Evolutionary conservation across 1,140 invertebrate genomes (phyloP).

Genomic region (Meloidogyne exigua): DNA sequence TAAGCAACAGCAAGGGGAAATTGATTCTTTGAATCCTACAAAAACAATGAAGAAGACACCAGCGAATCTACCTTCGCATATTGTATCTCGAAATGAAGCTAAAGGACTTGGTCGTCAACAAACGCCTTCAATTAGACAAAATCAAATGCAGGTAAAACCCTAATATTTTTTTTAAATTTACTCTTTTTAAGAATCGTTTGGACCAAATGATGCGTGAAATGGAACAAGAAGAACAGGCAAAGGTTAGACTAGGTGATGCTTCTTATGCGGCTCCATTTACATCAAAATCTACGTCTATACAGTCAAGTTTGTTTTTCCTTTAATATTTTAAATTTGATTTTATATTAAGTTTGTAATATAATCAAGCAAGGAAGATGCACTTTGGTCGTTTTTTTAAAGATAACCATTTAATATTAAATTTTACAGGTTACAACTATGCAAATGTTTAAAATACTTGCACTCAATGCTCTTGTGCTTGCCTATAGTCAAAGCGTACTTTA

Average conservation of each 20-base stretch:
- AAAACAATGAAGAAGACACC: neutral
- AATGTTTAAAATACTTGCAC: slow-evolving; percentile 99
- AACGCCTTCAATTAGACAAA: neutral
- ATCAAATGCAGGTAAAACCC: slow-evolving; percentile 22
- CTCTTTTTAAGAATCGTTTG: slow-evolving; percentile 64
- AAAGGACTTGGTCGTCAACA: slow-evolving; percentile 1
- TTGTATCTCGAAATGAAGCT: neutral
- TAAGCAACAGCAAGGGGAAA: neutral
- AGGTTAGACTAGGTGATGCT: slow-evolving; percentile 94
- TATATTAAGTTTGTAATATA: slow-evolving; percentile 85
- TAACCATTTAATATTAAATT: neutral
- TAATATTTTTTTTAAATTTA: slow-evolving; percentile 5
- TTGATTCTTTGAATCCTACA: neutral
- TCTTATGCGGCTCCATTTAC: slow-evolving; percentile 99
- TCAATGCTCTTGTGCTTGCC: slow-evolving; percentile 95
- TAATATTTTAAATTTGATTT: neutral
- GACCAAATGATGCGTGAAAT: slow-evolving; percentile 82
- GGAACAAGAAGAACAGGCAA: slow-evolving; percentile 81
- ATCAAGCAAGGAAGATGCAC: slow-evolving; percentile 99
- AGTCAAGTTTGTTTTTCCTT: slow-evolving; percentile 74
- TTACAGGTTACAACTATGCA: slow-evolving; percentile 83
- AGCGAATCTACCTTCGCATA: neutral
- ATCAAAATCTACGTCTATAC: slow-evolving; percentile 91
- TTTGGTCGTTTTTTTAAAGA: slow-evolving; percentile 69
- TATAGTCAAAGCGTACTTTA: slow-evolving; percentile 98